phyloP scores from a whole-genome alignment of 2,797 vertebrate genomes.

The Paramormyrops hopkinsi region DNA sequence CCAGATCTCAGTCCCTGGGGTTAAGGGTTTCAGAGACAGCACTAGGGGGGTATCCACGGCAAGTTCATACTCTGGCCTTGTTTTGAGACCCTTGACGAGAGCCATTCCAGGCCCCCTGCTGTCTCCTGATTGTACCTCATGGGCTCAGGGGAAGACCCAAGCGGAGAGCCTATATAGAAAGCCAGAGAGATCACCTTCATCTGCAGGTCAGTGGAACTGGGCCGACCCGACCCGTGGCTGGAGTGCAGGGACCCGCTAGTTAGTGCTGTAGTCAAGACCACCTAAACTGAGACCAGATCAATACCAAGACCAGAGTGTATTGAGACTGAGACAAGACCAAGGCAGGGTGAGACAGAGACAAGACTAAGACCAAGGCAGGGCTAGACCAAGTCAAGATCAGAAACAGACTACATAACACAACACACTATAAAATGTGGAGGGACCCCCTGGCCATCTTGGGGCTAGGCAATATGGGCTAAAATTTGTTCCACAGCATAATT shows the following conservation, averaged over 20 bases:
- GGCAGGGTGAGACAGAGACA: too few relatives aligned
- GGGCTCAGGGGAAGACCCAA: not conserved
- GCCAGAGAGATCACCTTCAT: not conserved
- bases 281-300: too few relatives aligned
- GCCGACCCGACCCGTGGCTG: not conserved
- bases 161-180: not conserved
- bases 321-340: too few relatives aligned
- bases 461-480: too few relatives aligned
- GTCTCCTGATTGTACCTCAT: not conserved
- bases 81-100: not conserved
- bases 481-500: too few relatives aligned
- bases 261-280: too few relatives aligned
- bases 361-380: too few relatives aligned
- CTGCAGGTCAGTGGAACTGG: not conserved
- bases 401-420: too few relatives aligned
- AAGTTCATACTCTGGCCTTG: not conserved
- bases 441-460: too few relatives aligned
- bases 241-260: not conserved
- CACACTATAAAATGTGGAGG: too few relatives aligned
- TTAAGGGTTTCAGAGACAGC: not conserved
- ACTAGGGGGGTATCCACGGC: not conserved
- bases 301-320: too few relatives aligned
- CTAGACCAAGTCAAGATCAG: too few relatives aligned
- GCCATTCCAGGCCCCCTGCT: not conserved
- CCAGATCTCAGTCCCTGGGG: not conserved